Evolutionary conservation across 2,888 invertebrate genomes (phyloP).

Genomic region (Ernsta delagoae): DNA sequence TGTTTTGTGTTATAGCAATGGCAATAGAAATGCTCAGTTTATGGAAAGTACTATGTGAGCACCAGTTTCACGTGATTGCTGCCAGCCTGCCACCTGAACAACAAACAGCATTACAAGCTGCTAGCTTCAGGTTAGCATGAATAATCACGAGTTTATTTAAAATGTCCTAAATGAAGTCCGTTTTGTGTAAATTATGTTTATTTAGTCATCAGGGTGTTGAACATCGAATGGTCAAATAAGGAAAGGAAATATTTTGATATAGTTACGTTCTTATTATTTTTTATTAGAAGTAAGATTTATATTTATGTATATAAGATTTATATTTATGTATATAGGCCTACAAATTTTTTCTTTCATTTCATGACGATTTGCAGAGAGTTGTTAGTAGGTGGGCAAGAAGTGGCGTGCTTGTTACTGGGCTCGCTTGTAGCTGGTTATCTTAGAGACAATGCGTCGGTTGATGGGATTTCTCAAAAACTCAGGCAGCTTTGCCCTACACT

Average conservation of each 20-base stretch:
- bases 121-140: conserved; percentile 80
- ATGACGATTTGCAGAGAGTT: conserved; percentile 84
- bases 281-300: no score
- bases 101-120: conserved; percentile 86
- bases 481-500: conserved; percentile 96
- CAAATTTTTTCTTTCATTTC: no score
- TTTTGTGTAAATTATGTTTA: no score
- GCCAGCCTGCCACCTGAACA: conserved; percentile 88
- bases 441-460: conserved; percentile 97
- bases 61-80: conserved; percentile 94
- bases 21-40: conserved; percentile 95
- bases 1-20: conserved; percentile 74
- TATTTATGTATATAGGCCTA: no score
- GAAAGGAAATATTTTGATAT: no score
- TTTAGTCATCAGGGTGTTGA: no score
- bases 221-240: no score
- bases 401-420: conserved; percentile 88
- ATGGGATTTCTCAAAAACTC: conserved; percentile 94
- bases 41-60: conserved; percentile 96
- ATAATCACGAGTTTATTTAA: background rate
- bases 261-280: no score
- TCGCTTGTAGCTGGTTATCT: conserved; percentile 96
- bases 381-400: conserved; percentile 90
- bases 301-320: no score
- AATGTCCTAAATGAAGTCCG: background rate